Evolutionary conservation across 2,888 invertebrate genomes (phyloP), one percentile per base, ranked within the genome.

Genomic region (Himalopsyche tibetana): DNA sequence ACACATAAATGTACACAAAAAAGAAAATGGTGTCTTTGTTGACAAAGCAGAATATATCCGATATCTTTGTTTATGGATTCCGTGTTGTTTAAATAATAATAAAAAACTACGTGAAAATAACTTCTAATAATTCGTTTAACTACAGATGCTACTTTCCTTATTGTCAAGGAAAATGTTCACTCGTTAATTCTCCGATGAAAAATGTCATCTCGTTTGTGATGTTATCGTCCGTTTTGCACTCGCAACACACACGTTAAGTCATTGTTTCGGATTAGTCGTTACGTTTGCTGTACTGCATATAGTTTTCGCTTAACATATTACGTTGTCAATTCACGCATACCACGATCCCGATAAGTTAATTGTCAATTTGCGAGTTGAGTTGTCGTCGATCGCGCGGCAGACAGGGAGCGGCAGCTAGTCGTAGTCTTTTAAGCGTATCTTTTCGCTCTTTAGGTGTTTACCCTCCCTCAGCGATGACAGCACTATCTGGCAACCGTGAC

Each of bases 371-470:
- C 36, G 74, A 74, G 38, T 19, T 74, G 74, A 74, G 74, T 74
- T 80, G n/a, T 19, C 4, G 19, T 45, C 40, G 80, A 80, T 42
- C 80, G 80, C 45, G 45, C 45, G 6, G 9, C n/a, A 45, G 74
- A 40, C 83, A 38, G 69, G 42, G 79, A 79, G 82, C 82, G 51
- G 80, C 63, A 38, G 87, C 55, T 83, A 87, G 51, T 69, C 51
- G 51, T 63, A 55, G 55, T 55, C 45, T 69, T 87, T 87, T 79
- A 87, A 83, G 15, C 87, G 82, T 82, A 87, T 87, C 80, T 85
- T 85, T 82, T 87, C 87, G 85, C 87, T 87, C 79, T 87, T 87
- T 82, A 85, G 87, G 82, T 87, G 87, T 80, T 87, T 87, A 56
- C 83, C 84, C 83, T 85, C 81, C 51, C 81, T 63, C 56, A 63